Percentiles rank a stretch among this genome's conserved stretches.
phyloP scores from a whole-genome alignment of 2,888 invertebrate species.

The Chirona hameri region DNA sequence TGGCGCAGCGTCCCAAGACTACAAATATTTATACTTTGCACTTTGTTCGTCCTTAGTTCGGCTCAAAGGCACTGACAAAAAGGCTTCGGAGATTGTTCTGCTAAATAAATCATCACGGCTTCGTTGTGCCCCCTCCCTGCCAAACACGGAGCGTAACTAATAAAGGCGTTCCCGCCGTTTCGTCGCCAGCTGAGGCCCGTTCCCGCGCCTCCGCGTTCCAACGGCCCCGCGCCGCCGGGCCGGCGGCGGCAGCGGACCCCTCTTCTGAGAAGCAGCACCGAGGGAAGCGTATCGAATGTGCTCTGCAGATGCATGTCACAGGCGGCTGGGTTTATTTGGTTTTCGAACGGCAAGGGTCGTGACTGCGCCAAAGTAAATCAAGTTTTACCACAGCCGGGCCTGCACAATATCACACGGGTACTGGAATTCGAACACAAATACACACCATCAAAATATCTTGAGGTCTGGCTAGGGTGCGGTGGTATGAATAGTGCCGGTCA shows the following conservation, averaged over 20 bases:
- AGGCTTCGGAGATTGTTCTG: not conserved
- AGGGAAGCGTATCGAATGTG: not conserved
- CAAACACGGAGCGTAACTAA: not conserved
- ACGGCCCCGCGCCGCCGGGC: not conserved
- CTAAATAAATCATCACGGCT: not conserved
- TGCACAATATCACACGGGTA: not conserved
- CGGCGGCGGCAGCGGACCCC: not conserved
- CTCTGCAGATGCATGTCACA: not conserved
- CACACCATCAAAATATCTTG: not conserved
- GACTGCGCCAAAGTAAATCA: not conserved
- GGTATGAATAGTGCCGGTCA: not conserved
- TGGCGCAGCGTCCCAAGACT: not conserved
- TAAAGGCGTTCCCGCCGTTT: not conserved
- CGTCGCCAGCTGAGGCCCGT: not conserved
- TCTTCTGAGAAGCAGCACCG: not conserved
- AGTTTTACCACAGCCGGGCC: not conserved
- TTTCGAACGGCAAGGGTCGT: not conserved
- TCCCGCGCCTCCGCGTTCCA: not conserved
- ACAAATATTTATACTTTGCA: conserved; percentile 8
- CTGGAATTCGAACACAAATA: not conserved
- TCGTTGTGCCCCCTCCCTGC: not conserved
- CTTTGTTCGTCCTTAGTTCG: not conserved
- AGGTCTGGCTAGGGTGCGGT: not conserved
- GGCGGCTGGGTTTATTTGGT: conserved; percentile 9
- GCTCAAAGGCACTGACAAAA: not conserved